A percentile compares a stretch with the other conserved stretches of the same genome.
These are phyloP conservation scores for Strix occidentalis DNA, from an alignment of 2,797 vertebrate genomes.

Conservation along the genomic window DNA sequence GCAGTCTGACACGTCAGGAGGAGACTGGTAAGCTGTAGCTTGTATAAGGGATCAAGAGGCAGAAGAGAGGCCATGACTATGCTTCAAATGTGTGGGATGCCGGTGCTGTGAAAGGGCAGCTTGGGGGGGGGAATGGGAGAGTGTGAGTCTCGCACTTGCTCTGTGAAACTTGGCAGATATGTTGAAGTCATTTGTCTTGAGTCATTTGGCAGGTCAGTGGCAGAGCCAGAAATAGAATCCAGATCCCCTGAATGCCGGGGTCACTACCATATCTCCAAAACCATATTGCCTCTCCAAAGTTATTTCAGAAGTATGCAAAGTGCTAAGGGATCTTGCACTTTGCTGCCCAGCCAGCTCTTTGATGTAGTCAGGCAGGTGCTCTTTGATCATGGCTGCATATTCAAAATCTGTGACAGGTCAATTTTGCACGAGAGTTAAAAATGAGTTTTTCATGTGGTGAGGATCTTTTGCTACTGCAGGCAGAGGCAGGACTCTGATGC, in stretches of 20 bases:
- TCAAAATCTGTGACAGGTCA: not conserved
- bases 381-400: not conserved
- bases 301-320: not conserved
- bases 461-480: not conserved
- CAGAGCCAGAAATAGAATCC: slow-evolving; percentile 5
- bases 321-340: not conserved
- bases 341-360: not conserved
- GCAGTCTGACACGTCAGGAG: not conserved
- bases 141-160: accelerated
- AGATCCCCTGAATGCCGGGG: not conserved
- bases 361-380: not conserved
- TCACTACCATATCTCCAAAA: not conserved
- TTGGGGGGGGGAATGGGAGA: not conserved
- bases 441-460: not conserved
- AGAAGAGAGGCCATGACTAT: not conserved
- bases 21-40: not conserved
- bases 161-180: not conserved
- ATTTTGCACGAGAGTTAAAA: not conserved
- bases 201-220: not conserved
- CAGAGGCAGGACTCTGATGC: not conserved
- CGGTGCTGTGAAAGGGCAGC: not conserved
- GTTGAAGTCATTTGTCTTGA: not conserved
- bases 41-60: not conserved
- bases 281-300: not conserved
- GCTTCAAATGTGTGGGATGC: not conserved